phyloP scores from a whole-genome alignment of 53 echinoderm and acorn worm species.

The Temnopleurus reevesii region DNA sequence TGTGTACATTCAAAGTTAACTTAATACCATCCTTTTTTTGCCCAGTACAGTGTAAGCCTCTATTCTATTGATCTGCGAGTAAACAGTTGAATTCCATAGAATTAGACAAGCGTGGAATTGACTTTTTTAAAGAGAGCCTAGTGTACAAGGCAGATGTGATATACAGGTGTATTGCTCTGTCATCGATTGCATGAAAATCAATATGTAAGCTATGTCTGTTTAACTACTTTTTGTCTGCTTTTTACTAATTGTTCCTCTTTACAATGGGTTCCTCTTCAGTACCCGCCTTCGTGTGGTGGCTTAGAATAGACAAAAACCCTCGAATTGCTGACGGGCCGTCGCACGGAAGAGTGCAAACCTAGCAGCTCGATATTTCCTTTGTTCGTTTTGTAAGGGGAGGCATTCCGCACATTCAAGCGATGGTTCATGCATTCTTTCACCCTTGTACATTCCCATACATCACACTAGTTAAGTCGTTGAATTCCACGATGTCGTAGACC shows the following conservation, averaged over 20 bases:
- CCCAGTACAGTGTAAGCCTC: too few species aligned
- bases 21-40: too few species aligned
- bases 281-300: slow-evolving; percentile 28
- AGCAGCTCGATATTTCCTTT: slow-evolving; percentile 4
- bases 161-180: background rate
- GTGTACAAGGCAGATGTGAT: background rate
- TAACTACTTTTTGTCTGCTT: background rate
- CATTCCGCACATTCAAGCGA: background rate
- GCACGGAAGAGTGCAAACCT: background rate
- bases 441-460: background rate
- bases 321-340: background rate
- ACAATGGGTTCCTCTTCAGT: background rate
- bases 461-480: background rate
- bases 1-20: too few species aligned
- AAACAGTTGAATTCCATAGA: background rate
- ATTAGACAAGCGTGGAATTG: background rate
- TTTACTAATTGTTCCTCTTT: slow-evolving; percentile 12
- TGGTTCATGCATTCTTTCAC: background rate
- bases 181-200: slow-evolving; percentile 7
- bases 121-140: background rate
- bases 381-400: background rate
- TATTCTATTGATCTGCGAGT: background rate
- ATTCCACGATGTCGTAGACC: background rate
- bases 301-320: background rate
- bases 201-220: slow-evolving; percentile 20